Evolutionary conservation across 2,113 vertebrate species (phyloP).

Genomic region (Neogobius melanostomus): DNA sequence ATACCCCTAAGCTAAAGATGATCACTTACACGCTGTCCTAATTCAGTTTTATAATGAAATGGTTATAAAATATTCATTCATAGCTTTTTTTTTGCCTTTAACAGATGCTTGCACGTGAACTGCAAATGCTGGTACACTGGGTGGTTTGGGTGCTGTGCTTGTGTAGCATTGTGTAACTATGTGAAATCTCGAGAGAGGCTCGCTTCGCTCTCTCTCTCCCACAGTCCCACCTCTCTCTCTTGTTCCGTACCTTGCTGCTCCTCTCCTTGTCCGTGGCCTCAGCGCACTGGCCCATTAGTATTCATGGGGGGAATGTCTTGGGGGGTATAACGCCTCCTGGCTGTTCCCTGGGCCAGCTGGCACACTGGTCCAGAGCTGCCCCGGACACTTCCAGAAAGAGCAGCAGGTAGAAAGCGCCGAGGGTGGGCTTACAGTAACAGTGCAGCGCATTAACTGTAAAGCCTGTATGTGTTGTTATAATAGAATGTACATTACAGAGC

Average conservation of each 20-base stretch:
- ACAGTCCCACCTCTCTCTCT: slow-evolving; percentile 16
- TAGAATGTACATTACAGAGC: slow-evolving; percentile 14
- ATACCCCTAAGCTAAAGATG: too few species aligned
- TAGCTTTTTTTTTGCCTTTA: slow-evolving; percentile 3
- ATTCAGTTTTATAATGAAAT: not conserved
- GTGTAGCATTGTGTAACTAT: slow-evolving; percentile 25
- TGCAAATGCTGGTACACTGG: slow-evolving; percentile 19
- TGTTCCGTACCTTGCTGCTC: slow-evolving; percentile 22
- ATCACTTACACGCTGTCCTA: too few species aligned
- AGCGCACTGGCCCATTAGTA: slow-evolving; percentile 51
- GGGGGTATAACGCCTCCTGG: slow-evolving; percentile 52
- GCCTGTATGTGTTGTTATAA: slow-evolving; percentile 21
- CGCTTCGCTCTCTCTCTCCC: not conserved
- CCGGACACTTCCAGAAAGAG: slow-evolving; percentile 57
- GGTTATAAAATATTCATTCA: not conserved
- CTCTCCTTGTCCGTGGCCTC: slow-evolving; percentile 34
- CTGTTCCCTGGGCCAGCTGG: slow-evolving; percentile 60
- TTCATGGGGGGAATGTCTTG: slow-evolving; percentile 53
- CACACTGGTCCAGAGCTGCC: slow-evolving; percentile 37
- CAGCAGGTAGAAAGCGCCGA: slow-evolving; percentile 26
- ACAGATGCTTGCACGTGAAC: slow-evolving; percentile 29
- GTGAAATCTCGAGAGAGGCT: slow-evolving; percentile 26
- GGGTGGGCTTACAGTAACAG: slow-evolving; percentile 38
- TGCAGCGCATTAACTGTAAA: slow-evolving; percentile 28
- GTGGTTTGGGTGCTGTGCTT: slow-evolving; percentile 13